These are phyloP conservation scores for Procambarus clarkii DNA, from an alignment of 1,140 invertebrate species.

Conservation along the genomic window DNA sequence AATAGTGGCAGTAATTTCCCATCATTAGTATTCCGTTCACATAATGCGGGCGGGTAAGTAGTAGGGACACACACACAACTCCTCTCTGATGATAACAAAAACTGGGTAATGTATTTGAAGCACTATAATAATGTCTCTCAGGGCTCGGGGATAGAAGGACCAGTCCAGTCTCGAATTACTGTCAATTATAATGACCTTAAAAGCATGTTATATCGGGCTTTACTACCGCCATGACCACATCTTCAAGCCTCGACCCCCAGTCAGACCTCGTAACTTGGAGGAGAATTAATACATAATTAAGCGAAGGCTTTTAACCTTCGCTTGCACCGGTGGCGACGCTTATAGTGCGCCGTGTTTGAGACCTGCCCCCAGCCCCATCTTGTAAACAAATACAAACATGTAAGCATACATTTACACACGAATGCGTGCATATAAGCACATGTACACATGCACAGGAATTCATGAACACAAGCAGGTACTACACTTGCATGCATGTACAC, in stretches of 20 bases:
- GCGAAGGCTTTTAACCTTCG: background rate
- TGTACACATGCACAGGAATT: too few species aligned
- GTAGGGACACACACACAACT: background rate
- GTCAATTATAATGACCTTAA: conserved; percentile 15
- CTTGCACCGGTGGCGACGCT: background rate
- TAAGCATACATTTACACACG: too few species aligned
- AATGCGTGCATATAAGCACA: too few species aligned
- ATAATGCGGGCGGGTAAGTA: background rate
- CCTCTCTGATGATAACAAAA: background rate
- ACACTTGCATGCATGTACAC: too few species aligned
- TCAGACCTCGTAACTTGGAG: conserved; percentile 1
- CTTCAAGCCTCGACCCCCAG: background rate
- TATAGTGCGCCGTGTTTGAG: too few species aligned
- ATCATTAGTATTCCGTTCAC: conserved; percentile 7
- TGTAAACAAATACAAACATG: too few species aligned
- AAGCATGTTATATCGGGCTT: conserved; percentile 7
- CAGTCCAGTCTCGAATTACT: conserved; percentile 5
- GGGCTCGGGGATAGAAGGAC: background rate
- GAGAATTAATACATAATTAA: conserved; percentile 12
- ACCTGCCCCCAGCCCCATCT: too few species aligned
- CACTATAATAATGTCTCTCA: background rate
- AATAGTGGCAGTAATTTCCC: background rate
- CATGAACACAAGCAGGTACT: too few species aligned
- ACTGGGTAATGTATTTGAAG: background rate
- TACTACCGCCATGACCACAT: conserved; percentile 2